Percentiles rank a stretch among this genome's conserved stretches.
phyloP scores from a whole-genome alignment of 2,888 invertebrate genomes.

The Drosophila mayaguana region DNA sequence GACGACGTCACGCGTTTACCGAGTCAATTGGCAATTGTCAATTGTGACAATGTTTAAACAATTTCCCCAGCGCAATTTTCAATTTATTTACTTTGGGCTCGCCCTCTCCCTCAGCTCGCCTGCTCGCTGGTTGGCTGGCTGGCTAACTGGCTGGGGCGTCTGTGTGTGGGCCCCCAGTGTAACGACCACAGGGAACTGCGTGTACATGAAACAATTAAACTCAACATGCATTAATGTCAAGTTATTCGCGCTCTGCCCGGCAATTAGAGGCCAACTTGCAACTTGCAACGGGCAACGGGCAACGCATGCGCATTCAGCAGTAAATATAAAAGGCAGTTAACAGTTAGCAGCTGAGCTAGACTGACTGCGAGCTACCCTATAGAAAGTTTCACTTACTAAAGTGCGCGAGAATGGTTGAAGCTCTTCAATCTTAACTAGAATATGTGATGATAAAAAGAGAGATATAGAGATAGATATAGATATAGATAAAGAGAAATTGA shows the following conservation, averaged over 20 bases:
- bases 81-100: conserved; percentile 48
- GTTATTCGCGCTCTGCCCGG: conserved; percentile 75
- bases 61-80: conserved; percentile 53
- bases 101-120: neutral
- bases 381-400: too few relatives aligned
- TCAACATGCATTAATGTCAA: conserved; percentile 81
- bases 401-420: too few relatives aligned
- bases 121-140: too few relatives aligned
- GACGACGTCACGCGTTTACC: conserved; percentile 45
- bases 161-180: conserved; percentile 38
- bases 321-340: conserved; percentile 58
- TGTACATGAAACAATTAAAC: conserved; percentile 77
- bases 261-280: conserved; percentile 67
- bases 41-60: conserved; percentile 71
- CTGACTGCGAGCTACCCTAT: conserved; percentile 2
- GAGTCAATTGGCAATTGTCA: conserved; percentile 55
- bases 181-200: conserved; percentile 66
- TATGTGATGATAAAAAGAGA: too few relatives aligned
- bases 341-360: conserved; percentile 15
- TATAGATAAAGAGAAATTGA: too few relatives aligned
- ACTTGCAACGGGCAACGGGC: conserved; percentile 25
- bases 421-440: too few relatives aligned
- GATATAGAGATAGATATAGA: too few relatives aligned
- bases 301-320: conserved; percentile 66
- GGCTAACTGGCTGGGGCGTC: conserved; percentile 12